Evolutionary conservation across 2,113 vertebrate species (phyloP).

Genomic region (Triplophysa dalaica): DNA sequence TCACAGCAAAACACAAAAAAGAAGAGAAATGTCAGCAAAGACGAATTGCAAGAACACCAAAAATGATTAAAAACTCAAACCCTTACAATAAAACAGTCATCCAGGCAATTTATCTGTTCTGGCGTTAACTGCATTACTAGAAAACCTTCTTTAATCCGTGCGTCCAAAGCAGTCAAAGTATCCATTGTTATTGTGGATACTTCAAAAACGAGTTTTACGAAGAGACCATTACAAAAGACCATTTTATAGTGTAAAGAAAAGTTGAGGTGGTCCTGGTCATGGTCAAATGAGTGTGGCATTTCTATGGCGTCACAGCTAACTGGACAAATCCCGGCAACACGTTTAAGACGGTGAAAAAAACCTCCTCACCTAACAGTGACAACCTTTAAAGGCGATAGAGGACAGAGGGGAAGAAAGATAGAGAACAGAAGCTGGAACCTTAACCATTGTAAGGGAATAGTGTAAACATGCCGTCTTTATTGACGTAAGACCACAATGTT

Average conservation of each 20-base stretch:
- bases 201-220: neutral
- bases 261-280: neutral
- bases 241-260: conserved; percentile 11
- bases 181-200: neutral
- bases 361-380: conserved; percentile 52
- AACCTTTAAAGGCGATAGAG: conserved; percentile 73
- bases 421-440: conserved; percentile 67
- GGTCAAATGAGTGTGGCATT: conserved; percentile 24
- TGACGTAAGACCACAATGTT: conserved; percentile 58
- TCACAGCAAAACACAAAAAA: conserved; percentile 61
- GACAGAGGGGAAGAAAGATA: conserved; percentile 61
- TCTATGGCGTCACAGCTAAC: conserved; percentile 50
- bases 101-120: neutral
- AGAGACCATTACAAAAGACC: neutral
- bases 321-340: conserved; percentile 40
- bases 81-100: conserved; percentile 20
- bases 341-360: conserved; percentile 51
- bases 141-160: conserved; percentile 13
- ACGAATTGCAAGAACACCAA: neutral
- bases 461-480: conserved; percentile 63
- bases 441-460: conserved; percentile 60
- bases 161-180: neutral
- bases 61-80: neutral
- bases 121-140: neutral
- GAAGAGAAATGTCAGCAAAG: neutral